Conservation (phyloP, 2,113 vertebrate genomes). For the Coracopsis vasa region DNA sequence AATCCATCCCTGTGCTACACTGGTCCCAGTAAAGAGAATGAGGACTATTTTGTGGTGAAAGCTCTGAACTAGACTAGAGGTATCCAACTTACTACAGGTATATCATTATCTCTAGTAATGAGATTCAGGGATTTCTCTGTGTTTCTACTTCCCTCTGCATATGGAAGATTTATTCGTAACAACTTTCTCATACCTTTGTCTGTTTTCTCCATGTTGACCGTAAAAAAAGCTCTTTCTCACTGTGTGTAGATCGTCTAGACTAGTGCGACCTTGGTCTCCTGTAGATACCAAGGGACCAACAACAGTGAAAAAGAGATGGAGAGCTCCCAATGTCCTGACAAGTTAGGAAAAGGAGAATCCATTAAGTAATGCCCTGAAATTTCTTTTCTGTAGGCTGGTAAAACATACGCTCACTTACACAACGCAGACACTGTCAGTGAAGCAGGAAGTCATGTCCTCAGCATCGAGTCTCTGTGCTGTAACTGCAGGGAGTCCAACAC, state of each 20-base stretch:
- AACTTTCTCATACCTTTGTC: background rate
- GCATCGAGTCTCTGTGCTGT: background rate
- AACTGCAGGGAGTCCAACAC: constrained; percentile 38
- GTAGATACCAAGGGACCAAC: background rate
- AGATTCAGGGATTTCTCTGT: background rate
- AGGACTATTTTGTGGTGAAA: background rate
- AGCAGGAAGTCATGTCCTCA: background rate
- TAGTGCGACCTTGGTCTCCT: background rate
- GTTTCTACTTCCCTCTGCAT: background rate
- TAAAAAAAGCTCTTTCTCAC: background rate
- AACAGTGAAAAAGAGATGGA: background rate
- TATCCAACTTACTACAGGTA: background rate
- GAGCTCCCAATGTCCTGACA: background rate
- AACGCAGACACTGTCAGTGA: background rate
- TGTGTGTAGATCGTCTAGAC: background rate
- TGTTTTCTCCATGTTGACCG: background rate
- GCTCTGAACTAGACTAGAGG: background rate
- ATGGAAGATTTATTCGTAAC: background rate
- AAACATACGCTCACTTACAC: background rate
- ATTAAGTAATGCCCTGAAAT: background rate
- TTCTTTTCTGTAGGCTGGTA: background rate
- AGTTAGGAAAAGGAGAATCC: background rate
- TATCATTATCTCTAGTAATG: background rate
- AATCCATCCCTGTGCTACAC: background rate
- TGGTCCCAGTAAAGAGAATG: background rate